Base-by-base conservation (phyloP, 64 coral and sea anemone genomes). In the Hydrozoanthus tunicans region DNA sequence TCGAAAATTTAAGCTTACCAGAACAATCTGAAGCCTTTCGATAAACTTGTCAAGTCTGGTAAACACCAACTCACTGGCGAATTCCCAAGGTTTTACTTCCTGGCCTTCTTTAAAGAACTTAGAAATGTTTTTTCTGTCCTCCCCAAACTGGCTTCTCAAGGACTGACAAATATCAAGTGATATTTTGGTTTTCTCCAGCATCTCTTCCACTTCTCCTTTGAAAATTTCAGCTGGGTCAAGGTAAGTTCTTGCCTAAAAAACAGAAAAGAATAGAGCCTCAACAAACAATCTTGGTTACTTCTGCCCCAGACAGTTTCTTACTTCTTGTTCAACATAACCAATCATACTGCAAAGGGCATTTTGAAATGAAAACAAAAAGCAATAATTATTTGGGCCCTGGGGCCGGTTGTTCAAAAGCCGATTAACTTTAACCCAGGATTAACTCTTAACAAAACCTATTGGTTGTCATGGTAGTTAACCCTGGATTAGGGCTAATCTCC, bases 221-320 rank as follows among this genome's bases (percentile, higher is more conserved):
- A 99, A 99, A 71, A 99, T 99, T 62, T 99, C 97, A 17, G 90
- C 71, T 80, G 97, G 97, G 81, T 99, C 97, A 53, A 99, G 86
- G 64, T 94, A 96, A 12, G 54, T 92, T 64, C 94, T 91, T 77
- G 97, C 97, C 97, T 99, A n/a, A 11, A 86, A 79, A 43, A 43
- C 32, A 43, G 32, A 43, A 43, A 43, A 43, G 32, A 43, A 43
- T 43, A 43, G 32, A 43, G 32, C 32, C 32, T 43, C 32, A 43
- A 43, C 32, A 43, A 0, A 43, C 32, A 43, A 43, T 43, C 32
- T 43, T 43, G 32, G 32, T 1, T 43, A 43, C 0, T 43, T 43
- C 32, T 43, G 32, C 32, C 32, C 32, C 32, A 43, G 32, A 0
- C 32, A 43, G 32, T 43, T 43, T 43, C 32, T 1, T 43, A 43